Evolutionary conservation across 1,140 invertebrate species (phyloP).

Genomic region (Atta colombica): DNA sequence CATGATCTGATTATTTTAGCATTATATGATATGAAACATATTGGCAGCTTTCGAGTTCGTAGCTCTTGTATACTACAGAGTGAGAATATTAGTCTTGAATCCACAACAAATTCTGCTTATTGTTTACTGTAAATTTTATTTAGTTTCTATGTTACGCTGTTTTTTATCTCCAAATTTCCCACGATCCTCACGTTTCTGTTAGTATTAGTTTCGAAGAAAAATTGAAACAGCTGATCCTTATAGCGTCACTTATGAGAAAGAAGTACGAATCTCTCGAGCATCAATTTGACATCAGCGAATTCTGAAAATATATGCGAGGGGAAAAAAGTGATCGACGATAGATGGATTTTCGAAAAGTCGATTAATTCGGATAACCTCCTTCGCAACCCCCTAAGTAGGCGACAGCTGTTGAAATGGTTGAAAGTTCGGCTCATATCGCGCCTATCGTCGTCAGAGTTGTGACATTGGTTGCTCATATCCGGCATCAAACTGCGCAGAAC

Average conservation of each 20-base stretch:
- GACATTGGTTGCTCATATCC: conserved; percentile 75
- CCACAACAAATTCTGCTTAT: neutral
- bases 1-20: conserved; percentile 62
- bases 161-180: neutral
- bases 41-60: conserved; percentile 19
- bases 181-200: no score
- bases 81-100: neutral
- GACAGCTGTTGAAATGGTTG: conserved; percentile 64
- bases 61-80: neutral
- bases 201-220: conserved; percentile 7
- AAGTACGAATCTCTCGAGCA: neutral
- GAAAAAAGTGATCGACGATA: conserved; percentile 1
- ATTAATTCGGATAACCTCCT: conserved; percentile 64
- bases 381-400: conserved; percentile 29
- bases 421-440: conserved; percentile 62
- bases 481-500: conserved; percentile 67
- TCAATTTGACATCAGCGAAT: neutral
- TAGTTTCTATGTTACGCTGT: neutral
- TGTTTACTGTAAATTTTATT: neutral
- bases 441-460: conserved; percentile 67
- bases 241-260: neutral
- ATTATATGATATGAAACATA: conserved; percentile 43
- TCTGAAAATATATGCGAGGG: neutral
- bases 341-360: neutral
- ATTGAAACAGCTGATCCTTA: neutral